Base-by-base conservation (phyloP, 2,888 invertebrate genomes). In the Doris montereyensis region DNA sequence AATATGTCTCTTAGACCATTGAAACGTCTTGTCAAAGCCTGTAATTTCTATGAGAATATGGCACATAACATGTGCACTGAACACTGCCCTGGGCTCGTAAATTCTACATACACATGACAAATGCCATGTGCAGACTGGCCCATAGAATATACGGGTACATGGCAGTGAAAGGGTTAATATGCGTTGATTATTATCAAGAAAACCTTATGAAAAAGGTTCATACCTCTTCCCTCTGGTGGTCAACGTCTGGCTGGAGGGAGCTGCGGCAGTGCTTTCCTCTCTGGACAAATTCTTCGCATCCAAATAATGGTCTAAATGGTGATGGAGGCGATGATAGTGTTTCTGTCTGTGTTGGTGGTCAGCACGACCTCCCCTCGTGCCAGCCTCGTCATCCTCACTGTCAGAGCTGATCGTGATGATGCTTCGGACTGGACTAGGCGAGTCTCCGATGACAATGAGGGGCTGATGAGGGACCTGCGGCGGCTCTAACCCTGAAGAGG, bases 401-500 rank as follows among this genome's bases (percentile, higher is more conserved):
- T 97, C 97, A 86, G 98, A 98, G 24, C 96, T 96, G 88, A 97
- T 97, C 62, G 97, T 98, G 89, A 98, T 98, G 86, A 98, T 97
- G 78, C 97, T 96, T 73, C 96, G 97, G 67, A 97, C 95, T 1
- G 97, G 97, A 35, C 97, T 97, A 0, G 98, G 98, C 32, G 98
- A 97, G 92, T 97, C 97, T 85, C 96, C 95, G 87, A 98, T 97
- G 78, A 97, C 97, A 68, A 73, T 74, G 34, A 79, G 75, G 17
- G 79, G 79, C 26, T 79, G 79, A 17, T 73, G 65, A 21, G 52
- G 74, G 0, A 67, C 3, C 1, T 79, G 79, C 0, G 73, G 3
- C 1, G 73, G 79, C 21, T 79, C 79, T 17, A 58, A 41, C 8
- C 75, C 28, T 5, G 75, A 10, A 13, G 78, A 35, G 17, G 72